Evolutionary conservation across 2,113 vertebrate species (phyloP), one percentile per base, ranked within the genome.

Genomic region (Rhipidura dahli): DNA sequence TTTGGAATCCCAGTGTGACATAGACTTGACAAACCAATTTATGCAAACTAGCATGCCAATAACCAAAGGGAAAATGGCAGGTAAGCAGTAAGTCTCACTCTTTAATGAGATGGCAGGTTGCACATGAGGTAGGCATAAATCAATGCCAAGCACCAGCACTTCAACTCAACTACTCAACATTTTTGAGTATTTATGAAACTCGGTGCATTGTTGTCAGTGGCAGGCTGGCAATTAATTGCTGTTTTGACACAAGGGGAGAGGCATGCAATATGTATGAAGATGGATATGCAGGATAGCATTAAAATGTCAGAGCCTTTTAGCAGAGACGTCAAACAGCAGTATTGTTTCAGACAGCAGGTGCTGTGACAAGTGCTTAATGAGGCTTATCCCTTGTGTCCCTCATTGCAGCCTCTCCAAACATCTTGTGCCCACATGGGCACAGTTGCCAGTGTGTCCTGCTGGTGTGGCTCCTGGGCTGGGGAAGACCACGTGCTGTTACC

Each of bases 151-250:
- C 21, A 39, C 20, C 24, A 64, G 40, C 12, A 68, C 6, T 72
- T 60, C 12, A 9, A 26, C 26, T 54, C 83, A 73, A 26, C 7
- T 13, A 33, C 21, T 73, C 40, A 65, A 28, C 30, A 42, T 63
- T 68, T 81, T 35, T 42, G 23, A 42, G 17, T 13, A 16, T 60
- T 93, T 70, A 42, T 54, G 49, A 94, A 81, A 49, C 31, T 89
- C 35, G 31, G 6, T 35, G 27, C 15, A 30, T 39, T 65, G 44
- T 40, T 83, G 19, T 44, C n/a, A 57, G 17, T 31, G 24, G 22
- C 24, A 76, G 33, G 39, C 17, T 56, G 44, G 53, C 90, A 96
- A 91, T 59, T 66, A 93, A 76, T 72, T 83, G 26, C 20, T 79
- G 33, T 54, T 91, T 91, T 70, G 40, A 84, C 61, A 57, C 11